Conservation (phyloP, 2,113 vertebrate species). For the Raja brachyura region DNA sequence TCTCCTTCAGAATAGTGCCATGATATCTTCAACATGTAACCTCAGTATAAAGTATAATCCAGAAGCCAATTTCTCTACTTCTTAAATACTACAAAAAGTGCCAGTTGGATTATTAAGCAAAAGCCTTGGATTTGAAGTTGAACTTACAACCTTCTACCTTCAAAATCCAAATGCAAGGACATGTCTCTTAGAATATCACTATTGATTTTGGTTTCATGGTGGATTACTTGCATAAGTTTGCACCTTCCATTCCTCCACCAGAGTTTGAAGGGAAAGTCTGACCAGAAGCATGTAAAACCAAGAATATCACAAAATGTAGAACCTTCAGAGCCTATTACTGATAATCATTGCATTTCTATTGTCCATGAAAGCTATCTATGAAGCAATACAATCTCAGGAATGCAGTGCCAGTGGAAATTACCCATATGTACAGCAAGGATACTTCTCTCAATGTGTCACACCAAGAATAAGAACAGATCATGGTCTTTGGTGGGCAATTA, state of each 20-base stretch:
- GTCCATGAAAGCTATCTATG: too few relatives aligned
- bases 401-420: not conserved
- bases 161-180: not conserved
- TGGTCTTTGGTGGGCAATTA: not conserved
- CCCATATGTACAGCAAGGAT: not conserved
- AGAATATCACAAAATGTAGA: not conserved
- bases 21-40: too few relatives aligned
- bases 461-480: not conserved
- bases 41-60: too few relatives aligned
- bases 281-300: not conserved
- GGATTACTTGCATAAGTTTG: not conserved
- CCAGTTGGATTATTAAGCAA: too few relatives aligned
- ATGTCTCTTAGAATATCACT: not conserved
- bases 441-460: not conserved
- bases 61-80: too few relatives aligned
- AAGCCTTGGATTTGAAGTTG: too few relatives aligned
- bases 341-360: too few relatives aligned
- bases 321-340: not conserved
- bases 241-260: not conserved
- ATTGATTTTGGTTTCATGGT: not conserved
- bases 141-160: too few relatives aligned
- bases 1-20: too few relatives aligned
- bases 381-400: not conserved
- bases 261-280: not conserved
- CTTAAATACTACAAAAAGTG: too few relatives aligned